Evolutionary conservation across 2,113 vertebrate species (phyloP).

Genomic region (Heterocephalus glaber): DNA sequence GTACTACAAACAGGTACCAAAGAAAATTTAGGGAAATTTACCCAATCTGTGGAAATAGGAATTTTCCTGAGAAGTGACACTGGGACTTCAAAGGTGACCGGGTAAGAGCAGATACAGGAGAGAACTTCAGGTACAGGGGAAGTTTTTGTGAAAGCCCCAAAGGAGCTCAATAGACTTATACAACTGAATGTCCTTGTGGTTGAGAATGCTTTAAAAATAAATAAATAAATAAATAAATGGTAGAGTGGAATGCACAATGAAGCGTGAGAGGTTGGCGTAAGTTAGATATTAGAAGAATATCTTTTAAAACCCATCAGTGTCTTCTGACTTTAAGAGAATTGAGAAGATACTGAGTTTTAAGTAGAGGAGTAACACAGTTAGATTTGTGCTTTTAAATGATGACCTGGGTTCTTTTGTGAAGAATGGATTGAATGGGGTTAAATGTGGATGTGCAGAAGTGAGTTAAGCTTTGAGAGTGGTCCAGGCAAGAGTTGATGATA

Average conservation of each 20-base stretch:
- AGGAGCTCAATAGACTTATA: not conserved
- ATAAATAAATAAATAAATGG: not conserved
- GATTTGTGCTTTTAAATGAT: conserved; percentile 23
- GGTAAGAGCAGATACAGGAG: not conserved
- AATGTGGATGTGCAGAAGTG: not conserved
- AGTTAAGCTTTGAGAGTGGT: not conserved
- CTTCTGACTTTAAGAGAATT: conserved; percentile 20
- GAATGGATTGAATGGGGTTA: not conserved
- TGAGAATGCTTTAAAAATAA: not conserved
- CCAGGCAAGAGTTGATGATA: not conserved
- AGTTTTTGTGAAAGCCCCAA: not conserved
- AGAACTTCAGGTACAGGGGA: not conserved
- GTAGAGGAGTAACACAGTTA: not conserved
- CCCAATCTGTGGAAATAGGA: not conserved
- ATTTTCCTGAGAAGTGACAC: not conserved
- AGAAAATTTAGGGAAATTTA: not conserved
- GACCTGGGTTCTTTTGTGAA: not conserved
- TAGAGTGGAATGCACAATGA: not conserved
- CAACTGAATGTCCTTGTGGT: not conserved
- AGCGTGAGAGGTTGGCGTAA: not conserved
- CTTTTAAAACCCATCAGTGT: not conserved
- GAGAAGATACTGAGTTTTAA: not conserved
- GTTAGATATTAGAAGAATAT: not conserved
- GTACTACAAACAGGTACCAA: not conserved
- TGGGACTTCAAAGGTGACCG: not conserved